phyloP scores from a whole-genome alignment of 2,888 invertebrate genomes.

The Amblyteles armatorius region DNA sequence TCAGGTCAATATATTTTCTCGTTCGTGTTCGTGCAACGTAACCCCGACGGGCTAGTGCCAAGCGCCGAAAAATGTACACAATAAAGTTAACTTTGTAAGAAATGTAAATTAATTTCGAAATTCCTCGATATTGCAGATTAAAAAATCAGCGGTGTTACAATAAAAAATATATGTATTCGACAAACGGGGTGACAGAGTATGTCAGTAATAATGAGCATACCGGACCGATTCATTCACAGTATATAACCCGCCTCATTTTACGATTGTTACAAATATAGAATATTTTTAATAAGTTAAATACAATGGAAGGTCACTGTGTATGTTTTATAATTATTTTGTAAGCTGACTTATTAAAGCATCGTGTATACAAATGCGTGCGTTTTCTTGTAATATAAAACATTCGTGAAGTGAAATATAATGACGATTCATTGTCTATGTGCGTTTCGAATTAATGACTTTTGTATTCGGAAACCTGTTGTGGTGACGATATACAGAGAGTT shows the following conservation, averaged over 20 bases:
- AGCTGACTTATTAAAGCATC: slow-evolving; percentile 5
- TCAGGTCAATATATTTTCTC: slow-evolving; percentile 77
- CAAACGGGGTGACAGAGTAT: not conserved
- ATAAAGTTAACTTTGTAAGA: not conserved
- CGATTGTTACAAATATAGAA: not conserved
- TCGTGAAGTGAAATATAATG: slow-evolving; percentile 4
- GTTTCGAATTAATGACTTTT: slow-evolving; percentile 18
- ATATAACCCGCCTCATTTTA: not conserved
- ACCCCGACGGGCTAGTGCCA: slow-evolving; percentile 50
- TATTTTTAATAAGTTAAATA: not conserved
- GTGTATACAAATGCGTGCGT: slow-evolving; percentile 27
- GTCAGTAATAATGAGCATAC: not conserved
- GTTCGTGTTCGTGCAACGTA: slow-evolving; percentile 44
- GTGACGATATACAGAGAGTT: slow-evolving; percentile 87
- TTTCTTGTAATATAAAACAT: slow-evolving; percentile 5
- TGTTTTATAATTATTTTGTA: not conserved
- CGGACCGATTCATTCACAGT: not conserved
- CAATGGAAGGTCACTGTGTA: not conserved
- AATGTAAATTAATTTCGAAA: slow-evolving; percentile 38
- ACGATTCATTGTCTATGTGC: slow-evolving; percentile 2
- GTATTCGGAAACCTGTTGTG: slow-evolving; percentile 85
- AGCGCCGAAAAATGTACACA: not conserved
- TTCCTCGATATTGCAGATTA: not conserved
- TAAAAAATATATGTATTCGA: not conserved
- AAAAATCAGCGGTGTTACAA: not conserved